Evolutionary conservation across 2,888 invertebrate genomes (phyloP).

Genomic region (Xestia xanthographa): DNA sequence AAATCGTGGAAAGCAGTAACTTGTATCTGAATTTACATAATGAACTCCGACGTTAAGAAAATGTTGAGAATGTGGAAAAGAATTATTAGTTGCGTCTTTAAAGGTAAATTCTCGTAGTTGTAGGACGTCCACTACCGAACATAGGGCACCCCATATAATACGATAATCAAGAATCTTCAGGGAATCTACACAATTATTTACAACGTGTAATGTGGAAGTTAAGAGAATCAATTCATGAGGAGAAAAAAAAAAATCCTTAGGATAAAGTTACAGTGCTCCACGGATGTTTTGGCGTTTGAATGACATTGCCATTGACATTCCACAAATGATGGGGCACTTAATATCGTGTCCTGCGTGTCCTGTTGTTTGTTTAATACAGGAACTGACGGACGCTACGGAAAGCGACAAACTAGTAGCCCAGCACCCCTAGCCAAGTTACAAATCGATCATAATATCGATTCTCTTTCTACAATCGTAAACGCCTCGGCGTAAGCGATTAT

Average conservation of each 20-base stretch:
- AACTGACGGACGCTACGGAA: too few species aligned
- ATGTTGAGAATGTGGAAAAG: not conserved
- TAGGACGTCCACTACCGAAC: not conserved
- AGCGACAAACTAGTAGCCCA: too few species aligned
- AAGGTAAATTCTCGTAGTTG: constrained; percentile 15
- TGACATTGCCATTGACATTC: not conserved
- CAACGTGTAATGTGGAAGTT: not conserved
- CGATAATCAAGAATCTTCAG: not conserved
- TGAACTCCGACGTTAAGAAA: not conserved
- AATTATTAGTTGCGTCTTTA: constrained; percentile 15
- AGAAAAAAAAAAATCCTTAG: not conserved
- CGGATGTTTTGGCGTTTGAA: not conserved
- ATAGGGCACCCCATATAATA: not conserved
- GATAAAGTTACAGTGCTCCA: not conserved
- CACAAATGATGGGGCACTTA: too few species aligned
- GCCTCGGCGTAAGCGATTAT: too few species aligned
- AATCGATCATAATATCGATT: too few species aligned
- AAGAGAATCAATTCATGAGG: not conserved
- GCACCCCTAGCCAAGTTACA: too few species aligned
- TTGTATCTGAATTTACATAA: constrained; percentile 20
- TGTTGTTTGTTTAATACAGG: too few species aligned
- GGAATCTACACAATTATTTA: not conserved
- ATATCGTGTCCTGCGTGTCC: too few species aligned
- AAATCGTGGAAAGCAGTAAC: not conserved
- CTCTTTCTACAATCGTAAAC: too few species aligned